Evolutionary conservation across 2,113 vertebrate species (phyloP).

Genomic region (Ploceus nigricollis): DNA sequence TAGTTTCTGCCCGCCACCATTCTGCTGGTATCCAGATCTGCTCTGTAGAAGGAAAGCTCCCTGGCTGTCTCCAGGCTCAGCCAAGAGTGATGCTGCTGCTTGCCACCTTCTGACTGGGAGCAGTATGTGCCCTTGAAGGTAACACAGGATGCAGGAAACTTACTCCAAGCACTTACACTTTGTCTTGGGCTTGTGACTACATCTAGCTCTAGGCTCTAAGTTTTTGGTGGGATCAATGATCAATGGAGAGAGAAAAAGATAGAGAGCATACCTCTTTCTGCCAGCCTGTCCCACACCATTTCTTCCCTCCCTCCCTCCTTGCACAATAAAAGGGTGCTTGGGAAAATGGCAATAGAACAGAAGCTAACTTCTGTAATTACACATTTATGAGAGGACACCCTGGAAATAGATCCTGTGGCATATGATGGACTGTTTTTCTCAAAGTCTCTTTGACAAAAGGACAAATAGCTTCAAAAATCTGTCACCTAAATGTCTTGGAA

Average conservation of each 20-base stretch:
- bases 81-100: not conserved
- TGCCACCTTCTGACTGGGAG: not conserved
- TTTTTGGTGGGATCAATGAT: not conserved
- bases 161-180: not conserved
- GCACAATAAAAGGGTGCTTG: not conserved
- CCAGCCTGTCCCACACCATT: not conserved
- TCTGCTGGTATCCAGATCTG: not conserved
- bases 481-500: not conserved
- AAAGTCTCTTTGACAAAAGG: not conserved
- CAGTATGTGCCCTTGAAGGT: not conserved
- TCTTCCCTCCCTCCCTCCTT: not conserved
- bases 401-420: not conserved
- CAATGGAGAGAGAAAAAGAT: not conserved
- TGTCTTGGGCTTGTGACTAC: not conserved
- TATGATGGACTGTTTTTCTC: not conserved
- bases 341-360: not conserved
- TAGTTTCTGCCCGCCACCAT: not conserved
- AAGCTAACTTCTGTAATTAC: not conserved
- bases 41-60: not conserved
- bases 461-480: not conserved
- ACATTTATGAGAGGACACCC: accelerated
- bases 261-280: not conserved
- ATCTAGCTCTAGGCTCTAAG: not conserved
- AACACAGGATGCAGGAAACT: not conserved
- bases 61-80: accelerated